These are phyloP conservation scores for Zaprionus kolodkinae DNA, from an alignment of 1,140 invertebrate species.

Conservation along the genomic window DNA sequence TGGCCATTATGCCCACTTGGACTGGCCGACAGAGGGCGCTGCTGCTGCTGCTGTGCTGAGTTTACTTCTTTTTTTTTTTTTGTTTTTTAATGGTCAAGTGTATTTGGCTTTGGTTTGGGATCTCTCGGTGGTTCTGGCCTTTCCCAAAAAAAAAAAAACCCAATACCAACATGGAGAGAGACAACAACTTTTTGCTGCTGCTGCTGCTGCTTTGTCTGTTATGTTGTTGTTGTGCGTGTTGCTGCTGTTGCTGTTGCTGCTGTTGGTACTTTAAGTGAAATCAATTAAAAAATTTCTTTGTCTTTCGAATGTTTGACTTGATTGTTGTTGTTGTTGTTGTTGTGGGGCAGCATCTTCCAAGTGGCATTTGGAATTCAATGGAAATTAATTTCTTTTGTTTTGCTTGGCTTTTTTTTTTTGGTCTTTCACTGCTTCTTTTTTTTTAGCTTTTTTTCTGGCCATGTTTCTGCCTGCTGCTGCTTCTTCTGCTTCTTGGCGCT, in stretches of 20 bases:
- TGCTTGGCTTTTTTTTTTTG: slow-evolving; percentile 40
- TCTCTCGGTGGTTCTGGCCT: slow-evolving; percentile 31
- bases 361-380: slow-evolving; percentile 78
- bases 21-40: not conserved
- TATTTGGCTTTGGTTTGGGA: slow-evolving; percentile 41
- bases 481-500: slow-evolving; percentile 1
- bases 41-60: slow-evolving; percentile 13
- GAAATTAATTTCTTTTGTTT: slow-evolving; percentile 76
- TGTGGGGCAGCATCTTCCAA: slow-evolving; percentile 47
- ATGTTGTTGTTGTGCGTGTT: not conserved
- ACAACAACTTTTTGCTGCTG: slow-evolving; percentile 49
- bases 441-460: not conserved
- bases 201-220: slow-evolving; percentile 25
- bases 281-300: slow-evolving; percentile 83
- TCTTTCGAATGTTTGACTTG: slow-evolving; percentile 74
- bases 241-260: slow-evolving; percentile 18
- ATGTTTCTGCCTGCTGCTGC: slow-evolving; percentile 20
- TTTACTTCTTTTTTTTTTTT: slow-evolving; percentile 27
- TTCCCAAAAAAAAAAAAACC: slow-evolving; percentile 36
- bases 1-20: slow-evolving; percentile 76
- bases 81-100: slow-evolving; percentile 68
- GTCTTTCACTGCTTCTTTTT: not conserved
- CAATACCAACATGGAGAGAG: slow-evolving; percentile 34
- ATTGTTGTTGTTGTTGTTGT: slow-evolving; percentile 32
- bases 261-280: slow-evolving; percentile 79